These are phyloP conservation scores for Schrankia costaestrigalis DNA, from an alignment of 2,888 invertebrate genomes.

Conservation along the genomic window DNA sequence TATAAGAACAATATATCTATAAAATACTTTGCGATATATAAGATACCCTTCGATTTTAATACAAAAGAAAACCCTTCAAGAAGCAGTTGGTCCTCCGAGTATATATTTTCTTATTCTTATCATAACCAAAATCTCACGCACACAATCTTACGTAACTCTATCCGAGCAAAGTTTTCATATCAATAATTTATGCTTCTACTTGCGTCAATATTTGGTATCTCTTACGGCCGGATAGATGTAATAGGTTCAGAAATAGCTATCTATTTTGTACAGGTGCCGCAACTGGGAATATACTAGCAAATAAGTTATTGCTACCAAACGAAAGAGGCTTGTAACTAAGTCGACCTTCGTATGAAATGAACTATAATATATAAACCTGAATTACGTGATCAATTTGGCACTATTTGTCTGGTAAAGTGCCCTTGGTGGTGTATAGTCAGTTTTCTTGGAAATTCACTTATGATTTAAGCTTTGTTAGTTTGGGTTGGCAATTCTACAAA, in stretches of 20 bases:
- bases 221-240: slow-evolving; percentile 28
- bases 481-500: too few species aligned
- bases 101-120: slow-evolving; percentile 4
- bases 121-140: slow-evolving; percentile 16
- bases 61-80: too few species aligned
- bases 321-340: slow-evolving; percentile 4
- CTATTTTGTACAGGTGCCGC: slow-evolving; percentile 19
- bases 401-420: too few species aligned
- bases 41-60: too few species aligned
- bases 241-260: slow-evolving; percentile 28
- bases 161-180: slow-evolving; percentile 34
- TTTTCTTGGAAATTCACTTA: too few species aligned
- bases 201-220: slow-evolving; percentile 43
- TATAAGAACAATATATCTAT: too few species aligned
- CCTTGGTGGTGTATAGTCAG: too few species aligned
- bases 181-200: slow-evolving; percentile 39
- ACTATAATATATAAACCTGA: background rate
- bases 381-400: background rate
- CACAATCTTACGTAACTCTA: slow-evolving; percentile 21
- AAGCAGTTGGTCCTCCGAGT: too few species aligned
- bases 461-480: too few species aligned
- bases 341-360: background rate
- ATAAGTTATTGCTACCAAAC: slow-evolving; percentile 16
- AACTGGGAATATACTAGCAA: slow-evolving; percentile 8
- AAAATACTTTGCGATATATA: too few species aligned